Evolutionary conservation across 92 coral and sea anemone species (phyloP), one percentile per base, ranked within the genome.

Genomic region (Diadumene lineata): DNA sequence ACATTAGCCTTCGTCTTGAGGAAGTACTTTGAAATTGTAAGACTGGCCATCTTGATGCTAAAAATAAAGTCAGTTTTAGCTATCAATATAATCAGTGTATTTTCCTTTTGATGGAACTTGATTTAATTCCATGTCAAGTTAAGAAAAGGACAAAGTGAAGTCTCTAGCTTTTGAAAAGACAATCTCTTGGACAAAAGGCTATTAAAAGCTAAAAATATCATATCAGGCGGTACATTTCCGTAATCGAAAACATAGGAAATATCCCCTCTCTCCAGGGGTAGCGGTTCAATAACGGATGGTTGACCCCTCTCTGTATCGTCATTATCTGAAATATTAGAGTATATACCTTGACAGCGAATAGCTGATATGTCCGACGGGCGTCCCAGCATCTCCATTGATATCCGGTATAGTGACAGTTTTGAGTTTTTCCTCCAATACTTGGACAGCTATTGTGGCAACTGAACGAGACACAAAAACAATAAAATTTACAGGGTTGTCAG

Each of bases 401-500:
- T 88, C 94, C 11, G 89, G 91, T 25, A 94, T 86, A n/a, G 61
- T 81, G 28, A 84, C 77, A 7, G 88, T 79, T 56, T 84, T 77
- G 70, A 94, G 79, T 56, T 89, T 89, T 64, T 79, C 76, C 18
- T 66, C 60, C 75, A 94, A 79, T 43, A 92, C 80, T 48, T 79
- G 83, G 33, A 94, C 76, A 1, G 89, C 98, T 26, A 94, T 57
- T 58, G 78, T 62, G 63, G 94, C 97, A 56, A 84, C 98, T 94
- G 34, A 25, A 81, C 25, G 26, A 58, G 17, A 6, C 31, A 58
- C 16, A 58, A 22, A 58, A 25, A 58, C 11, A 58, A 58, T 53
- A 53, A 3, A 53, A 15, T 53, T 9, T 53, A 53, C 6, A 2
- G 19, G 19, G 19, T 2, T 53, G 19, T 13, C 6, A 38, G 6